Evolutionary conservation across 2,888 invertebrate genomes (phyloP).

Genomic region (Drosophila anceps): DNA sequence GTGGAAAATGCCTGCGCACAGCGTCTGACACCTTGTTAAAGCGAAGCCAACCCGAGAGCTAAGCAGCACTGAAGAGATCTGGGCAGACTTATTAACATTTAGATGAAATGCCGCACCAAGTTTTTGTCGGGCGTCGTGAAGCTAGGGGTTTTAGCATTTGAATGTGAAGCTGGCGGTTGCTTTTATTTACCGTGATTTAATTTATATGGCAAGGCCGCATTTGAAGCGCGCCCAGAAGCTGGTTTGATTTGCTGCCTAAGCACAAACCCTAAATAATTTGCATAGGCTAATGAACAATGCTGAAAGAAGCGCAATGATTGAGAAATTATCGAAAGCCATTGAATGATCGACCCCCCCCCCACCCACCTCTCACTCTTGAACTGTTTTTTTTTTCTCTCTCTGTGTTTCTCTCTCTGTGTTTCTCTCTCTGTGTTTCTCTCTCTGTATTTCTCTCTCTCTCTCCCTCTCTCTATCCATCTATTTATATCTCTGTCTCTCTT

Average conservation of each 20-base stretch:
- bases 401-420: no score
- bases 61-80: background rate
- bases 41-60: slow-evolving; percentile 26
- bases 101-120: slow-evolving; percentile 70
- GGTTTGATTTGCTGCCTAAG: slow-evolving; percentile 40
- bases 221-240: background rate
- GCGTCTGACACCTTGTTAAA: slow-evolving; percentile 74
- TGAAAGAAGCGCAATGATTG: slow-evolving; percentile 28
- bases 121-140: slow-evolving; percentile 12
- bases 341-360: background rate
- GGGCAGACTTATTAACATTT: slow-evolving; percentile 72
- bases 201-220: slow-evolving; percentile 55
- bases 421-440: no score
- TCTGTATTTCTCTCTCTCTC: no score
- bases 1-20: slow-evolving; percentile 75
- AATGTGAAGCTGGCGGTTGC: slow-evolving; percentile 54
- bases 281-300: slow-evolving; percentile 60
- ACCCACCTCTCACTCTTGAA: no score
- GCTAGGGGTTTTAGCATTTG: slow-evolving; percentile 56
- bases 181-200: slow-evolving; percentile 72
- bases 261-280: slow-evolving; percentile 62
- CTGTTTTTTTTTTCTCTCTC: no score
- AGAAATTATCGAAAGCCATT: slow-evolving; percentile 5
- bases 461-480: no score
- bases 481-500: no score